Evolutionary conservation across 2,113 vertebrate genomes (phyloP).

Genomic region (Promerops cafer): DNA sequence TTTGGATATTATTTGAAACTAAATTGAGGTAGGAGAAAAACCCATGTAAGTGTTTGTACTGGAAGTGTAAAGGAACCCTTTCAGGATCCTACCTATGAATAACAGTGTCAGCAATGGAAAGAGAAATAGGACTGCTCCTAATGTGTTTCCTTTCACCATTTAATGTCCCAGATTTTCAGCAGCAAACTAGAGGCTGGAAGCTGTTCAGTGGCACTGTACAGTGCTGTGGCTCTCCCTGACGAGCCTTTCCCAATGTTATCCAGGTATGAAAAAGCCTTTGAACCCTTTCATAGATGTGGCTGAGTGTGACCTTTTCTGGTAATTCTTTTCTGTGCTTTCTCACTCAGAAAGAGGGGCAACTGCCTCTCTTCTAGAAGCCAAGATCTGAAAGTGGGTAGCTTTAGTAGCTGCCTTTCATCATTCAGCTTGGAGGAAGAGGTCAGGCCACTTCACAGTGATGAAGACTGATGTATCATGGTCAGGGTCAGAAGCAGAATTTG

Average conservation of each 20-base stretch:
- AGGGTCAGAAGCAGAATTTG: conserved; percentile 25
- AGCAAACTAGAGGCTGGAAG: not conserved
- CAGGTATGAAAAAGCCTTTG: not conserved
- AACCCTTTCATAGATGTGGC: not conserved
- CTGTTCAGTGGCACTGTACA: not conserved
- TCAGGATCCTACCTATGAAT: not conserved
- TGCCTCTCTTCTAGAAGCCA: not conserved
- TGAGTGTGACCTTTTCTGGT: not conserved
- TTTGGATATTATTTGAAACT: not conserved
- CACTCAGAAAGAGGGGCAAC: not conserved
- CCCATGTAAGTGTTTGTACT: not conserved
- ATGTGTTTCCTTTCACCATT: not conserved
- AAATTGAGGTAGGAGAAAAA: not conserved
- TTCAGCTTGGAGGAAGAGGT: conserved; percentile 25
- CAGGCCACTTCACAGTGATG: not conserved
- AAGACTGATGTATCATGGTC: not conserved
- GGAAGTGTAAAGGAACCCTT: not conserved
- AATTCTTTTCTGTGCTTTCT: not conserved
- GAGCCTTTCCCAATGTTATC: not conserved
- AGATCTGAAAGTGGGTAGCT: not conserved
- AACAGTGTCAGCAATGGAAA: not conserved
- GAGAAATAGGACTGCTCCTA: not conserved
- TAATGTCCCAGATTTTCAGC: not conserved
- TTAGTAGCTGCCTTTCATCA: conserved; percentile 5
- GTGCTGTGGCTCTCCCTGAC: not conserved